Conservation (phyloP, 2,797 vertebrate species). For the Acipenser oxyrinchus region DNA sequence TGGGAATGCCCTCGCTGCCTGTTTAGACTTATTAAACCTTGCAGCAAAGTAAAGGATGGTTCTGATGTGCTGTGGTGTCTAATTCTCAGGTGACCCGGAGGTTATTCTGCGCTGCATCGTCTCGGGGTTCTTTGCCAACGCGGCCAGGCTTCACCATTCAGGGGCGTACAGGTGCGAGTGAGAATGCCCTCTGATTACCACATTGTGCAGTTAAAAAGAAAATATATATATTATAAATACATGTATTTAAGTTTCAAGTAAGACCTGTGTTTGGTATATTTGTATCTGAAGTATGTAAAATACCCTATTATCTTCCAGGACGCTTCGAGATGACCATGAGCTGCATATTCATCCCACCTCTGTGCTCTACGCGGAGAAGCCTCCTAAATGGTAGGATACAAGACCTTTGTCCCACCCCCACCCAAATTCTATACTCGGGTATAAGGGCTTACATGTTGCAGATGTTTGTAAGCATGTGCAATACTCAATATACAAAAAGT, state of each 20-base stretch:
- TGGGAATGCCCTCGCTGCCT: neutral
- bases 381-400: constrained; percentile 78
- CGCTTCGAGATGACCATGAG: constrained; percentile 88
- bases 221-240: neutral
- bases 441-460: too few relatives aligned
- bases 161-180: constrained; percentile 80
- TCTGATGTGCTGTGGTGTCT: neutral
- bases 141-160: constrained; percentile 89
- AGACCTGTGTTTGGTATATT: neutral
- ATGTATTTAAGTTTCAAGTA: neutral
- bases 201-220: neutral
- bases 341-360: constrained; percentile 95
- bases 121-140: constrained; percentile 91
- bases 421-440: too few relatives aligned
- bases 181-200: neutral
- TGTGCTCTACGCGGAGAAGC: constrained; percentile 89
- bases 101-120: constrained; percentile 91
- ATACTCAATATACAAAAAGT: too few relatives aligned
- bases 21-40: neutral
- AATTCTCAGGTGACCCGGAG: constrained; percentile 81
- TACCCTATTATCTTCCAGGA: constrained; percentile 52
- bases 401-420: too few relatives aligned
- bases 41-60: neutral
- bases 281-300: neutral
- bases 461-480: too few relatives aligned